Base-by-base conservation (phyloP, 1,140 invertebrate genomes). In the Trypoxylus dichotomus region DNA sequence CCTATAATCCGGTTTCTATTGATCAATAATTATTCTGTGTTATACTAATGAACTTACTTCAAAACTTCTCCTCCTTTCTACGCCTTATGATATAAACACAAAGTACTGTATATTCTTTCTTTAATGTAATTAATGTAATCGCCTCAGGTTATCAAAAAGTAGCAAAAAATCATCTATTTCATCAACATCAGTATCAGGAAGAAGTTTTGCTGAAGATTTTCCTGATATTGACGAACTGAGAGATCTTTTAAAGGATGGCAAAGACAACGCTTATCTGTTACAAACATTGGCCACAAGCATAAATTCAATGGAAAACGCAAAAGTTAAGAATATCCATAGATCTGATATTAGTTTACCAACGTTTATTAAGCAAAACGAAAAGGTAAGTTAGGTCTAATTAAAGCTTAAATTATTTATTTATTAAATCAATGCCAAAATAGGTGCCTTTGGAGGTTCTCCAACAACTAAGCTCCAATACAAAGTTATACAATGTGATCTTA, bases 311-410 rank as follows among this genome's bases (percentile, higher is more conserved):
- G 85, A 84, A 76, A 73, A 72, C 41, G 72, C 76, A 32, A 81
- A 79, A 77, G 77, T 72, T 75, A 76, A 80, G 8, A 80, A 82
- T 76, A 63, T 78, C 13, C 87, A 87, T 74, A 82, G 88, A 74
- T 95, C 94, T 24, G 89, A 94, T 72, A 88, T 94, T 25, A 91
- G 93, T 85, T 85, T 95, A 41, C 94, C 93, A 0, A 94, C 93
- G 1, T 94, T 93, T 84, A 86, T 94, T 1, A 89, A 88, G 77
- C 89, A 91, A 81, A 91, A 89, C 79, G 92, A 93, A 83, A 92
- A 91, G 87, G 91, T 94, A 85, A 77, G 81, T 54, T 54, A n/a
- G 19, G 7, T 7, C 7, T 2, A 7, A 32, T 32, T 32, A 32
- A 32, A 32, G 32, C 2, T 32, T 3, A 2, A 32, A 32, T 32